Conservation (phyloP, 2,113 vertebrate genomes). For the Scartelaos histophorus region DNA sequence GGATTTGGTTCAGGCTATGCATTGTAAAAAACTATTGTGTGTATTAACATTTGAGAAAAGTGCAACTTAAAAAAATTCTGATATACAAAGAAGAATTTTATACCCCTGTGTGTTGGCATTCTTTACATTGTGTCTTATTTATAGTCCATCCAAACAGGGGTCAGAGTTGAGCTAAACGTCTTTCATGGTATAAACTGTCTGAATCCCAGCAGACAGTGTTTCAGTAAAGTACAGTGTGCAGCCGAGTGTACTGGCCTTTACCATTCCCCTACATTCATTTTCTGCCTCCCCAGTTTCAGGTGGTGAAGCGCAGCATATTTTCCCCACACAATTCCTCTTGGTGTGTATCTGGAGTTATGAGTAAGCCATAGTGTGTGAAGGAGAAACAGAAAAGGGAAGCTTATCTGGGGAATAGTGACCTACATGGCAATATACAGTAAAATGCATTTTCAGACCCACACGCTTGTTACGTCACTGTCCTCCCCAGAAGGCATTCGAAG, state of each 20-base stretch:
- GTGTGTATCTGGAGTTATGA: slow-evolving; percentile 1
- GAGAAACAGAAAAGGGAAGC: slow-evolving; percentile 24
- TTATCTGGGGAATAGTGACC: slow-evolving; percentile 50
- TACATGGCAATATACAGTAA: slow-evolving; percentile 56
- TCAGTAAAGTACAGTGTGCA: background rate
- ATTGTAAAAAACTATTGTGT: no score
- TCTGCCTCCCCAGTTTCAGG: slow-evolving; percentile 10
- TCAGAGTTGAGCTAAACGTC: slow-evolving; percentile 9
- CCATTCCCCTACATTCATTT: slow-evolving; percentile 11
- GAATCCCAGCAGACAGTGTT: background rate
- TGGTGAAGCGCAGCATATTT: slow-evolving; percentile 13
- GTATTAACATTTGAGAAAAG: no score
- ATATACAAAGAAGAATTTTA: no score
- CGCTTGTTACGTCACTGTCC: slow-evolving; percentile 34
- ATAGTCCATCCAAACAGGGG: slow-evolving; percentile 12
- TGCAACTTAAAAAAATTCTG: no score
- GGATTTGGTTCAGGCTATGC: no score
- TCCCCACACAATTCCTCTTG: slow-evolving; percentile 15
- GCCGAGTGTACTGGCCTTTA: slow-evolving; percentile 18
- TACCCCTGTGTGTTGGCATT: background rate
- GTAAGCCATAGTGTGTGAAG: slow-evolving; percentile 24
- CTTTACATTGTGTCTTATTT: background rate
- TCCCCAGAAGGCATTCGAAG: slow-evolving; percentile 38
- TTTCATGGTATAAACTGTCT: background rate
- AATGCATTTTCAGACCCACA: slow-evolving; percentile 30